Evolutionary conservation across 2,797 vertebrate genomes (phyloP).

Genomic region (Limnodromus scolopaceus): DNA sequence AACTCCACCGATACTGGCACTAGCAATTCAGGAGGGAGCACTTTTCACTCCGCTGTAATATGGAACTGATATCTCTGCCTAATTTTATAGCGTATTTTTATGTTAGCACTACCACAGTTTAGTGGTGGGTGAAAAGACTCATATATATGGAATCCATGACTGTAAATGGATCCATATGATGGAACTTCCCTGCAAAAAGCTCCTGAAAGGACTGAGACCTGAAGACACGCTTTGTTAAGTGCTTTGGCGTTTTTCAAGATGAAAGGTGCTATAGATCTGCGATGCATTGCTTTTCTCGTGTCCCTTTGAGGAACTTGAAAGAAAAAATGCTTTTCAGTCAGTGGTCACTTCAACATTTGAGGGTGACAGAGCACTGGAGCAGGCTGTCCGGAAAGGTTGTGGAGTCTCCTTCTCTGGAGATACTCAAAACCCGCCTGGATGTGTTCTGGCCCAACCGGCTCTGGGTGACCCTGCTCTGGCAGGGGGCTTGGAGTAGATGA

Average conservation of each 20-base stretch:
- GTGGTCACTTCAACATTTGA: background rate
- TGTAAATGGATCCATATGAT: background rate
- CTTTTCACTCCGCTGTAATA: conserved; percentile 1
- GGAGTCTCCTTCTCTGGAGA: background rate
- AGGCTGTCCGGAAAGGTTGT: background rate
- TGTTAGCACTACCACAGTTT: background rate
- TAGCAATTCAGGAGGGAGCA: conserved; percentile 48
- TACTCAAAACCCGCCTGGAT: background rate
- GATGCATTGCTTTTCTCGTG: background rate
- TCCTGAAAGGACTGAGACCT: background rate
- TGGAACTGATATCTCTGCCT: conserved; percentile 10
- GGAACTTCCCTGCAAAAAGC: background rate
- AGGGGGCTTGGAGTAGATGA: background rate
- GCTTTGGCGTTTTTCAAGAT: background rate
- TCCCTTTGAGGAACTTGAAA: background rate
- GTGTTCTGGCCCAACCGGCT: background rate
- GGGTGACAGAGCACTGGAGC: background rate
- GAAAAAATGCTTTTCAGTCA: background rate
- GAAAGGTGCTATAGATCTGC: background rate
- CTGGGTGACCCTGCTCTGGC: background rate
- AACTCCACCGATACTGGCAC: background rate
- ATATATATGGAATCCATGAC: rapidly evolving
- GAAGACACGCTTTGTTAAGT: background rate
- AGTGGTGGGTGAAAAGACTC: background rate
- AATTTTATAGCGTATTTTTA: conserved; percentile 18